Base-by-base conservation (phyloP, 2,113 vertebrate genomes). In the Chlamydotis undulata region DNA sequence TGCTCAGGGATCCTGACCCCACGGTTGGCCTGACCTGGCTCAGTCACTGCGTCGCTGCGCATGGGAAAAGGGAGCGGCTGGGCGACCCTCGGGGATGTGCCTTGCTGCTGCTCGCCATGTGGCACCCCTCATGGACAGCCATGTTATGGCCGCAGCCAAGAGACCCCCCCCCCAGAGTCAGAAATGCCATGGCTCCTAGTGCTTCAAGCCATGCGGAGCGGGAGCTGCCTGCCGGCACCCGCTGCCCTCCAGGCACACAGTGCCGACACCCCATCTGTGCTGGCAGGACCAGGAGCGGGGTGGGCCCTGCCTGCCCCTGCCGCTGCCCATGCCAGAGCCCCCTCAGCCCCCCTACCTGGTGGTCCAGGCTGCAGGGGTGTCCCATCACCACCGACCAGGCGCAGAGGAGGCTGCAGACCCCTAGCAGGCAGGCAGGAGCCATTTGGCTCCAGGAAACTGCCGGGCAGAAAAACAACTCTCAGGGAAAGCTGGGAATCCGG, bases 381-480 rank as follows among this genome's bases (percentile, higher is more conserved):
- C 91, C 97, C 13, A 2, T 71, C 60, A 18, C 91, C 52, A 8
- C 68, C 10, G 67, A 26, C 85, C 94, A 97, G 57, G 19, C 23
- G 8, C 83, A 88, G 24, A 97, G 71, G 12, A 97, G 79, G 85
- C 91, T 81, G 43, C 93, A 95, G n/a, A 91, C 29, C 61, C 87
- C 5, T 6, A 95, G 80, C 78, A 93, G 56, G 85, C 84, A 56
- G 65, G 71, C 57, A 17, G 89, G 74, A 96, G 94, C 94, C 97
- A 97, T 97, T 83, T 69, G 92, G 78, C 84, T 93, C 77, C 90
- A 79, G 83, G 89, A 91, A 92, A 45, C 92, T 69, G 86, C 70
- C 22, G 24, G n/a, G 56, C 57, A 88, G 87, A 87, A 84, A 89
- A 93, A 63, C 47, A 57, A 28, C 50, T 61, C 49, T 83, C 41